Conservation (phyloP, 2,113 vertebrate species). For the Lamprologus lemairii region DNA sequence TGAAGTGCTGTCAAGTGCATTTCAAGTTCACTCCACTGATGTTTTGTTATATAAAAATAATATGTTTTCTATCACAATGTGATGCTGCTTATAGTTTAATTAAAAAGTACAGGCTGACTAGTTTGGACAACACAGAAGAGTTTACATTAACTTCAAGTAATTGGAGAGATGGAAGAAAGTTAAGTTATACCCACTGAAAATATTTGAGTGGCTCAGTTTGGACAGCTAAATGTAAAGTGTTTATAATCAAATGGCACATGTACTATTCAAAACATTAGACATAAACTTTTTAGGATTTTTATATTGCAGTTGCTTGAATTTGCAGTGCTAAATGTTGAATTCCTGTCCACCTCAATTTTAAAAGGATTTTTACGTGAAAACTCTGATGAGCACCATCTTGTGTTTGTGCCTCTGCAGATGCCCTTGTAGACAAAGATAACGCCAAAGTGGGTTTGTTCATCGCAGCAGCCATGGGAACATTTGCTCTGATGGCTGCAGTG, state of each 20-base stretch:
- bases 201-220: background rate
- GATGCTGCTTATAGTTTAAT: background rate
- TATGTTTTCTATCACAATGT: fast-evolving
- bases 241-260: background rate
- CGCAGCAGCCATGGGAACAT: constrained; percentile 62
- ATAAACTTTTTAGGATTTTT: background rate
- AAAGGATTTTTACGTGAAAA: background rate
- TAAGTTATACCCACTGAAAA: background rate
- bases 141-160: background rate
- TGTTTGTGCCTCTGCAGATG: constrained; percentile 32
- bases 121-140: background rate
- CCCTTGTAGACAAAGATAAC: constrained; percentile 26
- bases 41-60: fast-evolving
- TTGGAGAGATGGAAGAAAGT: background rate
- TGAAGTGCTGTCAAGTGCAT: background rate
- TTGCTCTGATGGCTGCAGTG: constrained; percentile 64
- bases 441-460: constrained; percentile 68
- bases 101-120: background rate
- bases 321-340: fast-evolving
- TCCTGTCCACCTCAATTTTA: fast-evolving
- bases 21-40: background rate
- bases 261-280: no score
- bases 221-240: background rate
- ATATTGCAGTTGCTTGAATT: background rate
- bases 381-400: background rate